Conservation (phyloP, 2,888 invertebrate species). For the Formica aserva region DNA sequence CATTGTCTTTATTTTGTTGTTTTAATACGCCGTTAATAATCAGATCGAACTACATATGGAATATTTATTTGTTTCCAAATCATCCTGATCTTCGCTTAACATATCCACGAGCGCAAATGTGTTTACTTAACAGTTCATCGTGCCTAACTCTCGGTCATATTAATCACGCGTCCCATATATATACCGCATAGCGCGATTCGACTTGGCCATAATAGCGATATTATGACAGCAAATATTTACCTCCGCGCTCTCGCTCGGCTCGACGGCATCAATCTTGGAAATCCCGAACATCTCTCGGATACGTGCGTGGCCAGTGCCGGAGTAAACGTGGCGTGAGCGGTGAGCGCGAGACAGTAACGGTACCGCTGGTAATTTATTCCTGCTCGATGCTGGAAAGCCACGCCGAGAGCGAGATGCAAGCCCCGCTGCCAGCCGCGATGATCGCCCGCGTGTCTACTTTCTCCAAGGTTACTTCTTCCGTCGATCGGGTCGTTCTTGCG, state of each 20-base stretch:
- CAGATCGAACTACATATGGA: background rate
- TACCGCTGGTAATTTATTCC: slow-evolving; percentile 73
- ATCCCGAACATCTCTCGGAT: slow-evolving; percentile 48
- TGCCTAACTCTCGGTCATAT: slow-evolving; percentile 33
- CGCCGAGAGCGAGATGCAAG: slow-evolving; percentile 48
- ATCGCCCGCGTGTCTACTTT: slow-evolving; percentile 70
- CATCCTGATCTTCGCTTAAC: background rate
- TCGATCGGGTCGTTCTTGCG: slow-evolving; percentile 63
- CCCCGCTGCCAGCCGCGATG: slow-evolving; percentile 31
- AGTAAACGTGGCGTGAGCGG: slow-evolving; percentile 57
- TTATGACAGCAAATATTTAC: slow-evolving; percentile 58
- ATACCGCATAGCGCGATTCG: slow-evolving; percentile 17
- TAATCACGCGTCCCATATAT: slow-evolving; percentile 37
- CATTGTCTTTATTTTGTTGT: background rate
- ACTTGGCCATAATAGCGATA: slow-evolving; percentile 47
- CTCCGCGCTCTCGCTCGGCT: slow-evolving; percentile 41
- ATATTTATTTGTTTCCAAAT: slow-evolving; percentile 29
- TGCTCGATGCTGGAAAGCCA: slow-evolving; percentile 64
- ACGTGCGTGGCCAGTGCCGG: slow-evolving; percentile 55
- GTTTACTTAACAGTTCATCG: slow-evolving; percentile 47
- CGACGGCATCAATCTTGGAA: slow-evolving; percentile 52
- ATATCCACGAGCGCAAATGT: slow-evolving; percentile 26
- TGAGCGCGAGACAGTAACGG: slow-evolving; percentile 72
- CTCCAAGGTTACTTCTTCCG: slow-evolving; percentile 73
- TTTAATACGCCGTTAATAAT: background rate